phyloP scores from a whole-genome alignment of 2,888 invertebrate genomes.

The Drosophila austrosaltans region DNA sequence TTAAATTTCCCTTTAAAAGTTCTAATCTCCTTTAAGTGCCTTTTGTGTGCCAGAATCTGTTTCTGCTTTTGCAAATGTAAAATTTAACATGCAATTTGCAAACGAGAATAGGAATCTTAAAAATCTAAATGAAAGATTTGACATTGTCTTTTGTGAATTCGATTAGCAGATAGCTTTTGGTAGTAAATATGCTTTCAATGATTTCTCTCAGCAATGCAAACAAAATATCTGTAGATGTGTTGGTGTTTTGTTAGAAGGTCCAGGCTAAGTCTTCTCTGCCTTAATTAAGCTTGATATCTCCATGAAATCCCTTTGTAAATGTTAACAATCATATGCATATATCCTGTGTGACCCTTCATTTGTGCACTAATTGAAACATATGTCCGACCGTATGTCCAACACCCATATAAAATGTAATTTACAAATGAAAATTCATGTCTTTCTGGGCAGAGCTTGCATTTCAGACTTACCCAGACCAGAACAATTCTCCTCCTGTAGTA shows the following conservation, averaged over 20 bases:
- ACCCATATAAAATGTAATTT: slow-evolving; percentile 44
- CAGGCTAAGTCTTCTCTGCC: slow-evolving; percentile 30
- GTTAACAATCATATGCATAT: slow-evolving; percentile 26
- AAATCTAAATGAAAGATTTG: slow-evolving; percentile 20
- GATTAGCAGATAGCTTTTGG: slow-evolving; percentile 27
- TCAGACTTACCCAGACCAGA: not conserved
- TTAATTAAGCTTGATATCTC: slow-evolving; percentile 42
- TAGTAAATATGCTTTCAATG: not conserved
- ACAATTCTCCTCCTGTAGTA: slow-evolving; percentile 14
- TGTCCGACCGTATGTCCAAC: slow-evolving; percentile 24
- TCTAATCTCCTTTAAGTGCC: too few species aligned
- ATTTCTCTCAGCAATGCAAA: not conserved
- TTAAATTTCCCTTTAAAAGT: not conserved
- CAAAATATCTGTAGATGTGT: slow-evolving; percentile 17
- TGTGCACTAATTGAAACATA: slow-evolving; percentile 46
- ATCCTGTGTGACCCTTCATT: slow-evolving; percentile 20
- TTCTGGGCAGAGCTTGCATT: slow-evolving; percentile 4
- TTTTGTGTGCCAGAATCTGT: not conserved
- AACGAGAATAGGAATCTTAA: slow-evolving; percentile 23
- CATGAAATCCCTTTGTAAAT: slow-evolving; percentile 21
- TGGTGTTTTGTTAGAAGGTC: slow-evolving; percentile 13
- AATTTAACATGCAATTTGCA: slow-evolving; percentile 24
- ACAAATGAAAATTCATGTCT: slow-evolving; percentile 41
- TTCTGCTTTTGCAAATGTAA: slow-evolving; percentile 25
- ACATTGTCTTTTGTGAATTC: slow-evolving; percentile 29